phyloP scores from a whole-genome alignment of 2,113 vertebrate species.

The Aspidoscelis tigris region DNA sequence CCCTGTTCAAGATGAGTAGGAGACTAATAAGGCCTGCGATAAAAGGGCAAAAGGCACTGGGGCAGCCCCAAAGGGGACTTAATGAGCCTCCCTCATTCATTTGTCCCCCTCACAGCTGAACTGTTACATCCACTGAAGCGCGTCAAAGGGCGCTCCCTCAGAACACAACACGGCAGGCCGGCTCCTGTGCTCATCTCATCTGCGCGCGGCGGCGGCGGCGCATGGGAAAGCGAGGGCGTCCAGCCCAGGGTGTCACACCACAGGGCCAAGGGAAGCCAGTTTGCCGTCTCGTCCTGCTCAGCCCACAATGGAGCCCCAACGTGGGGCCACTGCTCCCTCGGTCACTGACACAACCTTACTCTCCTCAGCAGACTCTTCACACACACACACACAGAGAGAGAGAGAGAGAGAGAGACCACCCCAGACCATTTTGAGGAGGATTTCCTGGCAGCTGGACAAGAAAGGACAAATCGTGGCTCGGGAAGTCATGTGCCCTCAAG shows the following conservation, averaged over 20 bases:
- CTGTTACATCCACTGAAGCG: constrained; percentile 87
- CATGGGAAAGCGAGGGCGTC: constrained; percentile 73
- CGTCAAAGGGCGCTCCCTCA: constrained; percentile 81
- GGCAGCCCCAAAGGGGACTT: constrained; percentile 82
- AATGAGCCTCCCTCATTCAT: constrained; percentile 86
- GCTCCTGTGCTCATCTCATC: constrained; percentile 77
- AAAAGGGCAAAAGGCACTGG: constrained; percentile 88
- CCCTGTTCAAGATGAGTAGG: constrained; percentile 85
- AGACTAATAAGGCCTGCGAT: constrained; percentile 88
- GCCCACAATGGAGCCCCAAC: constrained; percentile 81
- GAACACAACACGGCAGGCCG: constrained; percentile 68
- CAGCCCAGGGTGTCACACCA: constrained; percentile 72
- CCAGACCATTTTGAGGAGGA: constrained; percentile 77
- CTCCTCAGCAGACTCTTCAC: too few species aligned
- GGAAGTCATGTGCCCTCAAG: constrained; percentile 83
- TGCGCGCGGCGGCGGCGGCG: constrained; percentile 73
- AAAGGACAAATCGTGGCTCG: constrained; percentile 82
- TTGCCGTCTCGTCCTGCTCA: constrained; percentile 65
- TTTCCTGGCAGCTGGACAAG: constrained; percentile 83
- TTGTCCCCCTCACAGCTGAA: constrained; percentile 89
- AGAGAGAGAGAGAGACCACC: too few species aligned
- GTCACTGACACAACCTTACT: too few species aligned
- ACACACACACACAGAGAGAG: too few species aligned
- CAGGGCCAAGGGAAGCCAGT: constrained; percentile 82
- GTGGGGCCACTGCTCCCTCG: constrained; percentile 53